Evolutionary conservation across 2,113 vertebrate species (phyloP), one percentile per base, ranked within the genome.

Genomic region (Pangasianodon gigas): DNA sequence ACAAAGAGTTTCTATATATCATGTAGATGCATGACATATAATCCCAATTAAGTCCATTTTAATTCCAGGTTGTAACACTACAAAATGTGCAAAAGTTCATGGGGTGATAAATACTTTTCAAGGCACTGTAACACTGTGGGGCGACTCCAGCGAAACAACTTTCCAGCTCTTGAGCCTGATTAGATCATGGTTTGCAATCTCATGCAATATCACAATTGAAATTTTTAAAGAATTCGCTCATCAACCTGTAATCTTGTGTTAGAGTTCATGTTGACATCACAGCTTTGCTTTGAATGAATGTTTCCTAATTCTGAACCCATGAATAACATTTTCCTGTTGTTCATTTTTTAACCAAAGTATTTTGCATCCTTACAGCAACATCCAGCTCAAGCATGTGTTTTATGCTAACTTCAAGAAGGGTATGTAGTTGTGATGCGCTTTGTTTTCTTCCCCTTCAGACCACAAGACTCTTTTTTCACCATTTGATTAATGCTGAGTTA

Each of bases 401-500:
- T 89, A 88, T 90, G 87, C 90, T 92, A 84, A 89, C 85, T 92
- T 88, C 88, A 58, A 92, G 60, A 69, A 80, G 67, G 44, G 18
- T 52, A 14, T n/a, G 84, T 69, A 62, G 65, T 89, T 91, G 88
- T 86, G 86, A 86, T 90, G 69, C 32, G 24, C 67, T 79, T 86
- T 88, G 85, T 91, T 92, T 91, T 87, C 89, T 81, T 79, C 83
- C 71, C 75, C 41, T 58, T 91, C 87, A 93, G 88, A 91, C 88
- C 91, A 83, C 88, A 88, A 71, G 84, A 46, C 85, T 84, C 51
- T 92, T 92, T 91, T 92, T 87, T 37, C 81, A 75, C 58, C 48
- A 79, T 89, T 91, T 91, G 90, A 90, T 92, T 93, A 91, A 92
- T 92, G 87, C 90, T 87, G 87, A 90, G 89, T 91, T 91, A 92